A percentile compares a stretch with the other conserved stretches of the same genome.
phyloP scores from a whole-genome alignment of 1,140 invertebrate species.

The Epicauta chinensis region DNA sequence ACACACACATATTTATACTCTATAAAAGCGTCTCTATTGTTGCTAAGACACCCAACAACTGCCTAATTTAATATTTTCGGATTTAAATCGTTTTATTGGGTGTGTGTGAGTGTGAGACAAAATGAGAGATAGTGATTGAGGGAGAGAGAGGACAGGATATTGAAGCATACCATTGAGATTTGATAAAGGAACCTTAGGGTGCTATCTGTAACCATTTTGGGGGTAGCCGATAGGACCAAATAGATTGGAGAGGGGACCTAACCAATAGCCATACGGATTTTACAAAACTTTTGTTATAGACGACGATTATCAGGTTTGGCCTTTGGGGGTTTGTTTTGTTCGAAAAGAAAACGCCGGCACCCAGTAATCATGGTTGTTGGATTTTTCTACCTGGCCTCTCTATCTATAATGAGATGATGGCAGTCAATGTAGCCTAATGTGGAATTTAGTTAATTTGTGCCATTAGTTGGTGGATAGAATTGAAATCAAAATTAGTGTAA shows the following conservation, averaged over 20 bases:
- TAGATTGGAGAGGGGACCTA: conserved; percentile 19
- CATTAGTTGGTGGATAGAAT: too few relatives aligned
- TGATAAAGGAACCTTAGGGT: conserved; percentile 26
- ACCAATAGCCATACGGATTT: conserved; percentile 29
- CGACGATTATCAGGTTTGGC: conserved; percentile 13
- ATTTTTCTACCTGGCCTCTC: conserved; percentile 17
- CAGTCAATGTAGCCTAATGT: neutral
- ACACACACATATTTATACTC: too few relatives aligned
- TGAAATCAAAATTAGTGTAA: too few relatives aligned
- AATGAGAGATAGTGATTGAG: too few relatives aligned
- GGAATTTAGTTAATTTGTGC: conserved; percentile 5
- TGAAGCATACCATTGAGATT: conserved; percentile 23
- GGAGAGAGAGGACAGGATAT: conserved; percentile 23
- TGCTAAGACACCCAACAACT: too few relatives aligned
- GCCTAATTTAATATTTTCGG: too few relatives aligned
- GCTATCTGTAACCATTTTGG: conserved; percentile 26
- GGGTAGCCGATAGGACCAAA: conserved; percentile 28
- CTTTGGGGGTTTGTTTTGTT: conserved; percentile 10
- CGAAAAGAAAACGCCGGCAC: conserved; percentile 3
- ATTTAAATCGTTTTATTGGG: too few relatives aligned
- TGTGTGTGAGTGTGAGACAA: too few relatives aligned
- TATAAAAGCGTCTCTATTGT: too few relatives aligned
- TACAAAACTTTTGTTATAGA: conserved; percentile 26
- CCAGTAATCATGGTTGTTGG: conserved; percentile 3
- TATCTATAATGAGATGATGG: too few relatives aligned